Evolutionary conservation across 2,888 invertebrate species (phyloP), one percentile per base, ranked within the genome.

Genomic region (Drosophila nr. fundita): DNA sequence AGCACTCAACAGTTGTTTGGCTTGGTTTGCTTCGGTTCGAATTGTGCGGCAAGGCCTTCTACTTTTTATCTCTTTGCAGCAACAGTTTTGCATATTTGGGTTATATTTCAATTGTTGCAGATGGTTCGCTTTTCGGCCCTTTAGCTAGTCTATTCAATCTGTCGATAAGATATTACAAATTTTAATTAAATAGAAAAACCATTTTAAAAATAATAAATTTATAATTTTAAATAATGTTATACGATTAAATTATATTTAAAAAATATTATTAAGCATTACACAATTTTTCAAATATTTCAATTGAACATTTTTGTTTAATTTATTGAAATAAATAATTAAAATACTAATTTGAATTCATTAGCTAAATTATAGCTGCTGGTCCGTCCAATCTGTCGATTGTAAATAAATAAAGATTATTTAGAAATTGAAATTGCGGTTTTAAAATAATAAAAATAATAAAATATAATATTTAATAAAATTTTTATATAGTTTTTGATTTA

Each of bases 1-100:
- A 75, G 68, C 80, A 84, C 85, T 89, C 85, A 85, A 85, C 85
- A 85, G 85, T 85, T 85, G 85, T 89, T 87, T 85, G 82, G 72
- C 63, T 70, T 50, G 30, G 58, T 34, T 62, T 54, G 55, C 40
- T 58, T 53, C 53, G 34, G 45, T 36, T 80, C 59, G 55, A 65
- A 70, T 64, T 76, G 72, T 67, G 62, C 63, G 67, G 67, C 60
- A 45, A 42, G 48, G 60, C 38, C 52, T 58, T 71, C 29, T 61
- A 68, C 62, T 69, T 73, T 72, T 73, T 67, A 78, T 79, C 60
- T 67, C 63, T 53, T 68, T 52, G 54, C 59, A 57, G 65, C 71
- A 76, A 79, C 59, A 57, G 34, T 76, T 76, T 72, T 76, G 62
- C 79, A 74, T 74, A 70, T 83, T 80, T 85, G 71, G 68, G 54